Conservation (phyloP, 1,140 invertebrate genomes). For the Babylonia areolata region DNA sequence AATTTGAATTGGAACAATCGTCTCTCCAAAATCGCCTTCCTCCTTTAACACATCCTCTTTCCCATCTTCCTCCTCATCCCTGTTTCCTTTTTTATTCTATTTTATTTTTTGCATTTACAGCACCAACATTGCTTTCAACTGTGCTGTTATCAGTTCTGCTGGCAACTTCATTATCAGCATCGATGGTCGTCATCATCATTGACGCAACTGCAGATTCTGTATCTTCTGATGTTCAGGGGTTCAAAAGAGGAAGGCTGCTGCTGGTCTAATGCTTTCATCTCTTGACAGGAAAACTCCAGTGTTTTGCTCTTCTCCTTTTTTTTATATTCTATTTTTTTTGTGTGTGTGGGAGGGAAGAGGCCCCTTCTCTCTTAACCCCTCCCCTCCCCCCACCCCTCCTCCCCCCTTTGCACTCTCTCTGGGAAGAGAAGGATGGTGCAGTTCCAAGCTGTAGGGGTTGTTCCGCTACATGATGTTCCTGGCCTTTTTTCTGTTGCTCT, state of each 20-base stretch:
- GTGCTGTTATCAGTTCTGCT: not conserved
- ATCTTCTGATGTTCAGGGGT: not conserved
- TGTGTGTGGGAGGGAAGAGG: not conserved
- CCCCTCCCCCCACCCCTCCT: too few species aligned
- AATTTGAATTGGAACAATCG: too few species aligned
- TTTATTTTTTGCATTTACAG: not conserved
- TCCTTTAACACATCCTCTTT: too few species aligned
- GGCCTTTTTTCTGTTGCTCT: too few species aligned
- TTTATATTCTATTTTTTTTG: too few species aligned
- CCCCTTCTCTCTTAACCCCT: not conserved
- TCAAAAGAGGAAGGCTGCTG: not conserved
- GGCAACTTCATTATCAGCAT: not conserved
- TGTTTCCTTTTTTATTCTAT: not conserved
- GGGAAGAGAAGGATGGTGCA: not conserved
- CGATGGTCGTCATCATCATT: constrained; percentile 5
- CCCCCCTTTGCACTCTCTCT: not conserved
- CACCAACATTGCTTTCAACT: not conserved
- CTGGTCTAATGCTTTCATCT: not conserved
- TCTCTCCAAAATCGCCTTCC: too few species aligned
- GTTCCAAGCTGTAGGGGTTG: not conserved
- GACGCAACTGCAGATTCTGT: not conserved
- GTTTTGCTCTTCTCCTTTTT: too few species aligned
- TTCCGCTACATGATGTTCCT: too few species aligned
- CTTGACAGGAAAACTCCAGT: not conserved
- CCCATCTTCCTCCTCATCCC: too few species aligned